A percentile compares a stretch with the other conserved stretches of the same genome.
Conservation (phyloP, 2,113 vertebrate species). For the Platichthys flesus region DNA sequence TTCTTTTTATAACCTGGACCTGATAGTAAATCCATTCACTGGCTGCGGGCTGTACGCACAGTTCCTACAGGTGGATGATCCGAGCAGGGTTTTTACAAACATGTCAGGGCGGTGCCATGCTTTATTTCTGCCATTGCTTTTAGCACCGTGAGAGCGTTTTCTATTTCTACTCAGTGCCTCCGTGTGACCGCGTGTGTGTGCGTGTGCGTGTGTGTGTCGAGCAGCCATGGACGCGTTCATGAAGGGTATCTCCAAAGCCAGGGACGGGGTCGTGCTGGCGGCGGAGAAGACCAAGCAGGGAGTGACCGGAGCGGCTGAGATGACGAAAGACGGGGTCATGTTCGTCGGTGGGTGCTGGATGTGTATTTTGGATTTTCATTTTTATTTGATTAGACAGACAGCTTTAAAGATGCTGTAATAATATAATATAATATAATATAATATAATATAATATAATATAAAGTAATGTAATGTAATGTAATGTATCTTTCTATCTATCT, state of each 20-base stretch:
- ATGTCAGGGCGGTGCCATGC: not conserved
- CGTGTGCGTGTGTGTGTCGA: slow-evolving; percentile 14
- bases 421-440: too few relatives aligned
- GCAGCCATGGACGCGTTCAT: slow-evolving; percentile 87
- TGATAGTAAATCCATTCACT: not conserved
- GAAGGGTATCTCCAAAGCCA: slow-evolving; percentile 90
- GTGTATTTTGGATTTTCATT: too few relatives aligned
- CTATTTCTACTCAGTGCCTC: not conserved
- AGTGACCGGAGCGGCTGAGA: slow-evolving; percentile 89
- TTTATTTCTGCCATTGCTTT: not conserved
- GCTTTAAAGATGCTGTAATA: too few relatives aligned
- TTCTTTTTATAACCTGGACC: too few relatives aligned
- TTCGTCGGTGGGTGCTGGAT: slow-evolving; percentile 85
- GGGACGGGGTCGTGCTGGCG: slow-evolving; percentile 88
- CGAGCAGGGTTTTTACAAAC: not conserved
- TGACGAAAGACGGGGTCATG: slow-evolving; percentile 90
- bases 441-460: too few relatives aligned
- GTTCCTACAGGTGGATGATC: not conserved
- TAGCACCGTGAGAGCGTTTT: not conserved
- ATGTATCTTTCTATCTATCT: too few relatives aligned
- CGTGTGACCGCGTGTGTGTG: not conserved
- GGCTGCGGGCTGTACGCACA: not conserved
- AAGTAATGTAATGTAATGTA: too few relatives aligned
- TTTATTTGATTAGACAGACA: too few relatives aligned
- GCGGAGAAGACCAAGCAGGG: slow-evolving; percentile 92